Conservation (phyloP, 2,797 vertebrate genomes). For the Sparus aurata region DNA sequence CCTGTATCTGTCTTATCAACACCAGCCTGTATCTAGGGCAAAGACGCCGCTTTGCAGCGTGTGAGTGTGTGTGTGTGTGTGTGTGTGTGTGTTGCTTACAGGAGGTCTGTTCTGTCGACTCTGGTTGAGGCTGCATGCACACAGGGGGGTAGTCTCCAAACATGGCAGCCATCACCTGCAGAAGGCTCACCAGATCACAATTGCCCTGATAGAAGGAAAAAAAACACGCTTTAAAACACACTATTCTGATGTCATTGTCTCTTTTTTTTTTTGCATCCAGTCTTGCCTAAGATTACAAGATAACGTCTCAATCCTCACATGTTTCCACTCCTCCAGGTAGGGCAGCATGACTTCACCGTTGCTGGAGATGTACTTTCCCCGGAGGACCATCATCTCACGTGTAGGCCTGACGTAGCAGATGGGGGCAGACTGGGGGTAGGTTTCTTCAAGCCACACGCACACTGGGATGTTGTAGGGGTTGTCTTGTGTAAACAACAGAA, state of each 20-base stretch:
- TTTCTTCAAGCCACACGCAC: slow-evolving; percentile 92
- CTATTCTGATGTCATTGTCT: not conserved
- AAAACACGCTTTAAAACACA: not conserved
- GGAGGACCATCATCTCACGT: slow-evolving; percentile 90
- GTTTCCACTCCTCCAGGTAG: slow-evolving; percentile 81
- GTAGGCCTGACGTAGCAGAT: slow-evolving; percentile 95
- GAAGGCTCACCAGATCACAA: slow-evolving; percentile 90
- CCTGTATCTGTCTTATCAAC: slow-evolving; percentile 11
- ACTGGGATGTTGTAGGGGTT: slow-evolving; percentile 92
- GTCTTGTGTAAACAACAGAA: slow-evolving; percentile 73
- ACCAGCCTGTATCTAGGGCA: slow-evolving; percentile 19
- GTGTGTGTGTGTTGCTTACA: slow-evolving; percentile 83
- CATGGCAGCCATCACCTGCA: slow-evolving; percentile 91
- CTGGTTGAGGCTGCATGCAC: slow-evolving; percentile 80
- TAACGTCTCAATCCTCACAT: slow-evolving; percentile 55
- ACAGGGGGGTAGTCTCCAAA: slow-evolving; percentile 93
- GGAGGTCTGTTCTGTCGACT: slow-evolving; percentile 82
- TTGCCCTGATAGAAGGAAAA: slow-evolving; percentile 80
- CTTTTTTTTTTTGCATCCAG: not conserved
- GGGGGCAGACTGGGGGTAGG: slow-evolving; percentile 91
- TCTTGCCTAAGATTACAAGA: not conserved
- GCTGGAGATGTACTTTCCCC: slow-evolving; percentile 86
- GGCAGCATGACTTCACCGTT: slow-evolving; percentile 76
- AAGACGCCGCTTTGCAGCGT: not conserved
- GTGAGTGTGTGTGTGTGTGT: too few relatives aligned